Evolutionary conservation across 2,113 vertebrate species (phyloP).

Genomic region (Balaenoptera acutorostrata): DNA sequence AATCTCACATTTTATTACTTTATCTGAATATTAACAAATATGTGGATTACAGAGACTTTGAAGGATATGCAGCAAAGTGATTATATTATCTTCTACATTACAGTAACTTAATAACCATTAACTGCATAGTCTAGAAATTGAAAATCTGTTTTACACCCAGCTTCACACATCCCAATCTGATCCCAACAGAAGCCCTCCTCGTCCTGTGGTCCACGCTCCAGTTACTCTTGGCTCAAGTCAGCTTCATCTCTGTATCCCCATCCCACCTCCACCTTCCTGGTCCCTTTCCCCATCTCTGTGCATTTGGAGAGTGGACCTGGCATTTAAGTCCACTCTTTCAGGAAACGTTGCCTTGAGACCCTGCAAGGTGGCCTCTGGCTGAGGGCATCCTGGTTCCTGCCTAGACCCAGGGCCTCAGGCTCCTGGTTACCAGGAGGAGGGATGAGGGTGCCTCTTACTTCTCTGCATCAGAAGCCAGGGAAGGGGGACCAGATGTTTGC

Average conservation of each 20-base stretch:
- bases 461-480: not conserved
- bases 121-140: not conserved
- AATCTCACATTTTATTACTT: not conserved
- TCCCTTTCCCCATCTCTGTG: not conserved
- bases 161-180: fast-evolving
- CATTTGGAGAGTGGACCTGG: no score
- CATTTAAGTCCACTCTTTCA: not conserved
- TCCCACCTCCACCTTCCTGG: fast-evolving
- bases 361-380: no score
- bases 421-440: not conserved
- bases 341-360: not conserved
- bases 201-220: not conserved
- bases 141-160: not conserved
- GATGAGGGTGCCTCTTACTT: not conserved
- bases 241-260: fast-evolving
- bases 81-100: not conserved
- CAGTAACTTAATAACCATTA: not conserved
- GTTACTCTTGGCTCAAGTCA: no score
- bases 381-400: no score
- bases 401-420: not conserved
- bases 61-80: not conserved
- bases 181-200: not conserved
- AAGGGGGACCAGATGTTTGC: not conserved
- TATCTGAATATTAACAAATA: not conserved
- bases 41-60: not conserved